Conservation (phyloP, 2,797 vertebrate species). For the Hydrophis major region DNA sequence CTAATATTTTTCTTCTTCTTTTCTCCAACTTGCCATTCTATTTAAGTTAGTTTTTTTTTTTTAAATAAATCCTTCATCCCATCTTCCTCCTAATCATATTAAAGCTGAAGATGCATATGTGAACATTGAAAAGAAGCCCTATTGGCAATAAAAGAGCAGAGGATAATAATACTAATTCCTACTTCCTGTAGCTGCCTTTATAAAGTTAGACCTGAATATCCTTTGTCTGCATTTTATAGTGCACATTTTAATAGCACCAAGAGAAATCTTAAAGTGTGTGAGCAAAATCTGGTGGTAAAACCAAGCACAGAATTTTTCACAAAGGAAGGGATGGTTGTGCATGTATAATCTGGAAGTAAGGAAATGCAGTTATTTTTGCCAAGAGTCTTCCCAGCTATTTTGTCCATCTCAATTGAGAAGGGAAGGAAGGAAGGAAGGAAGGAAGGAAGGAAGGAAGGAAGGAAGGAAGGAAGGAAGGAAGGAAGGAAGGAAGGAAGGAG, state of each 20-base stretch:
- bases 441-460: not conserved
- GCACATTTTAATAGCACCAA: constrained; percentile 24
- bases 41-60: constrained; percentile 40
- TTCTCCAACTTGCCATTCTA: constrained; percentile 50
- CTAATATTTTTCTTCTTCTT: not conserved
- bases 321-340: not conserved
- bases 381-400: not conserved
- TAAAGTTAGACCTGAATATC: constrained; percentile 2
- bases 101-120: constrained; percentile 55
- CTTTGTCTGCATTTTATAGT: constrained; percentile 30
- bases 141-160: constrained; percentile 33
- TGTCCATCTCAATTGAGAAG: not conserved
- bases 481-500: not conserved
- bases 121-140: constrained; percentile 43
- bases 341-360: constrained; percentile 20
- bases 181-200: constrained; percentile 43
- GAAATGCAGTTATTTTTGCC: not conserved
- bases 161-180: constrained; percentile 24
- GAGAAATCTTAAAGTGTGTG: not conserved
- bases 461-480: not conserved
- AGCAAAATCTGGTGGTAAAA: not conserved
- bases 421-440: not conserved
- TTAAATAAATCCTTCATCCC: constrained; percentile 41
- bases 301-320: constrained; percentile 9
- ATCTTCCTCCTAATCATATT: constrained; percentile 42